A percentile compares a stretch with the other conserved stretches of the same genome.
Conservation (phyloP, 2,797 vertebrate species). For the Paratrypauchen microcephalus region DNA sequence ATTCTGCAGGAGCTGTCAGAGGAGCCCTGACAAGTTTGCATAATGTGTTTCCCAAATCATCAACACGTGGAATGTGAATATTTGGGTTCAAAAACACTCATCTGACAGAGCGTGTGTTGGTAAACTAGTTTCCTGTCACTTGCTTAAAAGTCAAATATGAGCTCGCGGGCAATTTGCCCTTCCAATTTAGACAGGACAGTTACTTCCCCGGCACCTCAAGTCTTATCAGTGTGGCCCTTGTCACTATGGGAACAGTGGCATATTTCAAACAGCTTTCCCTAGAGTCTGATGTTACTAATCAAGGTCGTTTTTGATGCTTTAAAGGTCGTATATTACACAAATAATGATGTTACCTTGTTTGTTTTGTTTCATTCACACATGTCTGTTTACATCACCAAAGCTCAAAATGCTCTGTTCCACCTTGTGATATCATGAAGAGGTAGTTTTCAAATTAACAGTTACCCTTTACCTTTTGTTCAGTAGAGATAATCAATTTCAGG, state of each 20-base stretch:
- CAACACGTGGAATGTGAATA: conserved; percentile 2
- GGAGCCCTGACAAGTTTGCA: conserved; percentile 19
- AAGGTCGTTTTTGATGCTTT: background rate
- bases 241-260: background rate
- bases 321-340: background rate
- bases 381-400: too few species aligned
- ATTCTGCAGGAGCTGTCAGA: conserved; percentile 37
- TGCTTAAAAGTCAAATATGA: background rate
- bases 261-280: background rate
- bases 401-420: too few species aligned
- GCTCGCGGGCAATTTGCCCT: background rate
- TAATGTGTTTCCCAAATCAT: conserved; percentile 24
- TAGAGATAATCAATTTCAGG: too few species aligned
- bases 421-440: too few species aligned
- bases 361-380: too few species aligned
- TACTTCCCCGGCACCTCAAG: background rate
- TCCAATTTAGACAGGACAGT: conserved; percentile 28
- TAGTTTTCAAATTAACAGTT: too few species aligned
- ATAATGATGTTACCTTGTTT: too few species aligned
- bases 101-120: conserved; percentile 1
- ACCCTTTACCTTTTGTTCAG: too few species aligned
- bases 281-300: background rate
- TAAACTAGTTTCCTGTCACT: conserved; percentile 4
- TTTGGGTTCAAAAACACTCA: conserved; percentile 9
- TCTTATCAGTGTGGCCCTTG: conserved; percentile 6